Evolutionary conservation across 2,888 invertebrate genomes (phyloP).

Genomic region (Erebia aethiops): DNA sequence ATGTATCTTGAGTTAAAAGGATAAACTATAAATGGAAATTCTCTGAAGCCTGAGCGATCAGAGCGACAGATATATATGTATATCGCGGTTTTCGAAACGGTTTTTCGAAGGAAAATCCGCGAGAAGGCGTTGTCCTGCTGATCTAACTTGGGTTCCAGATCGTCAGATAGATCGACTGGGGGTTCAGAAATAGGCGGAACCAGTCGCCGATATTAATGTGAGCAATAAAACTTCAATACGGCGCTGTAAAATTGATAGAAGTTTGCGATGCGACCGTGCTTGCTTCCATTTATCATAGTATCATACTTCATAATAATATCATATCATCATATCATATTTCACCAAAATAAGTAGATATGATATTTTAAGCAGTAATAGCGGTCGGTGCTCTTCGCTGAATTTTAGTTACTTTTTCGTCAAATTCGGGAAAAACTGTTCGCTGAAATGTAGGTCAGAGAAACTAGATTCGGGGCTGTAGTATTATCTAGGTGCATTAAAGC

Average conservation of each 20-base stretch:
- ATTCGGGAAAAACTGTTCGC: not conserved
- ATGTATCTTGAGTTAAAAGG: no score
- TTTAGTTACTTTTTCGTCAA: conserved; percentile 10
- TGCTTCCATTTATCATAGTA: no score
- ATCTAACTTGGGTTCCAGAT: not conserved
- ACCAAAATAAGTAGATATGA: no score
- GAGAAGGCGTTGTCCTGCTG: no score
- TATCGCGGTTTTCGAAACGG: no score
- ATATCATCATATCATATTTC: no score
- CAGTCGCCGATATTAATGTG: conserved; percentile 40
- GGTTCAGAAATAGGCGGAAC: conserved; percentile 20
- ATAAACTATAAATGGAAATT: no score
- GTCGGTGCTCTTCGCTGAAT: conserved; percentile 3
- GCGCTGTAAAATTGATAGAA: conserved; percentile 44
- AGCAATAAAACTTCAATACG: conserved; percentile 41
- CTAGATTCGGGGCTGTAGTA: not conserved
- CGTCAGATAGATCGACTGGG: not conserved
- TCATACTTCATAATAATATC: no score
- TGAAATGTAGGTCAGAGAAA: not conserved
- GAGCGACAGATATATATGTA: no score
- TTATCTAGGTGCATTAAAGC: not conserved
- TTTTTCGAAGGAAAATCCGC: no score
- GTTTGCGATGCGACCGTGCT: conserved; percentile 38
- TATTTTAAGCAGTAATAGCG: conserved; percentile 19
- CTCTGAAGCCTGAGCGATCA: not conserved